Percentiles rank a stretch among this genome's conserved stretches.
Conservation (phyloP, 2,797 vertebrate genomes). For the Babyrousa celebensis region DNA sequence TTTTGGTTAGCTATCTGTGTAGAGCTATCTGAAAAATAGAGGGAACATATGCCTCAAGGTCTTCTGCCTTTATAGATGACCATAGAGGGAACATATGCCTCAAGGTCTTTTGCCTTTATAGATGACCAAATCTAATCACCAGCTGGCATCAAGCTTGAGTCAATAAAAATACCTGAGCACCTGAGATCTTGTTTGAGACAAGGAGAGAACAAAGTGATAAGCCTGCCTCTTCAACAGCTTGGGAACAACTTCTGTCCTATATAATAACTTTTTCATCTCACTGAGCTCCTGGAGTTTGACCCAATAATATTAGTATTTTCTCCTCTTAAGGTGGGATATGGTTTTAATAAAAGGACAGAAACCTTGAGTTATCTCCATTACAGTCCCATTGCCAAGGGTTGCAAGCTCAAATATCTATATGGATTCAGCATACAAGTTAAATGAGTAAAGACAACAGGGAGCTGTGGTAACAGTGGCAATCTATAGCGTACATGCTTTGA, state of each 20-base stretch:
- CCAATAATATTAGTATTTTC: conserved; percentile 34
- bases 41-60: not conserved
- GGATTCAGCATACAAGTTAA: not conserved
- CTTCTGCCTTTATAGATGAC: conserved; percentile 18
- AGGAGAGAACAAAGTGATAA: not conserved
- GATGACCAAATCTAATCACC: not conserved
- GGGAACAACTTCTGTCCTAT: not conserved
- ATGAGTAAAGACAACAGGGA: conserved; percentile 4
- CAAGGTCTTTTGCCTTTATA: not conserved
- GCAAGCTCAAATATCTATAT: not conserved
- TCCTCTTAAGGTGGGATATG: not conserved
- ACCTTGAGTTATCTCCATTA: not conserved
- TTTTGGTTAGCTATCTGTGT: not conserved
- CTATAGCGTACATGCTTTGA: not conserved
- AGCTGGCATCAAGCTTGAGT: not conserved
- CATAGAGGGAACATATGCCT: not conserved
- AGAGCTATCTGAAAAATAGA: not conserved
- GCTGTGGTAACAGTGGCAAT: not conserved
- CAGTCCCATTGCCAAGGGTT: not conserved
- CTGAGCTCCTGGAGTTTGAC: conserved; percentile 31
- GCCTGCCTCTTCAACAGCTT: not conserved
- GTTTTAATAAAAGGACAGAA: conserved; percentile 47
- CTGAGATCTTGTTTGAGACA: not conserved
- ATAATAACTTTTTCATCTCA: not conserved
- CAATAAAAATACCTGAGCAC: not conserved